Base-by-base conservation (phyloP, 2,797 vertebrate species). In the Myoxocephalus aenaeus region DNA sequence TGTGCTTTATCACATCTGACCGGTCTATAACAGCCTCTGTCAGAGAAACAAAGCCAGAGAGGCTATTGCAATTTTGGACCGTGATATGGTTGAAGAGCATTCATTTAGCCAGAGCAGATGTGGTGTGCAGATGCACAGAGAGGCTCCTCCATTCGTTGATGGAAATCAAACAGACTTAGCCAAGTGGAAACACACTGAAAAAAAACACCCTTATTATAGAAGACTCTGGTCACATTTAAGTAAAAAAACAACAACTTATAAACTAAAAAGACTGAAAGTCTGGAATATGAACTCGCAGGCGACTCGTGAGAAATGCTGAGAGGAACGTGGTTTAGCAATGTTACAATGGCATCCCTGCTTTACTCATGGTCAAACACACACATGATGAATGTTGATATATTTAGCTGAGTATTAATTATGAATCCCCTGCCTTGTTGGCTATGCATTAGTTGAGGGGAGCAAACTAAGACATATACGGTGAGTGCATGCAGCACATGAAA, bases 391-490 rank as follows among this genome's bases (percentile, higher is more conserved):
- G 90, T 86, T 73, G 81, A 74, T 88, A 78, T 70, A 89, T 90
- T 77, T 83, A 88, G 81, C 75, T 67, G 27, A 76, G 67, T 65
- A 93, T 92, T 75, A 89, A 92, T 92, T 88, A 91, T 93, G 71
- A 91, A 92, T 87, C 69, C 82, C 81, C 81, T 87, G 86, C 85
- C 73, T 82, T 85, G 82, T 86, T 91, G 88, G 72, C 77, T 85
- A 75, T 88, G 80, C 88, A 86, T 91, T 83, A 79, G 73, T 57
- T 81, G 75, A 82, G 65, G 53, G 62, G 77, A 82, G 22, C 81
- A 87, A 81, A 86, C 78, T 71, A 86, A 92, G 73, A 83, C 48
- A n/a, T 56, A 77, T 57, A 58, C 34, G 62, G 53, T 40, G 50
- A 83, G 79, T 69, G 48, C 78, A 83, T 66, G 59, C 79, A 85